These are phyloP conservation scores for Agrenia bidenticulata DNA, from an alignment of 2,888 invertebrate genomes.

Conservation along the genomic window DNA sequence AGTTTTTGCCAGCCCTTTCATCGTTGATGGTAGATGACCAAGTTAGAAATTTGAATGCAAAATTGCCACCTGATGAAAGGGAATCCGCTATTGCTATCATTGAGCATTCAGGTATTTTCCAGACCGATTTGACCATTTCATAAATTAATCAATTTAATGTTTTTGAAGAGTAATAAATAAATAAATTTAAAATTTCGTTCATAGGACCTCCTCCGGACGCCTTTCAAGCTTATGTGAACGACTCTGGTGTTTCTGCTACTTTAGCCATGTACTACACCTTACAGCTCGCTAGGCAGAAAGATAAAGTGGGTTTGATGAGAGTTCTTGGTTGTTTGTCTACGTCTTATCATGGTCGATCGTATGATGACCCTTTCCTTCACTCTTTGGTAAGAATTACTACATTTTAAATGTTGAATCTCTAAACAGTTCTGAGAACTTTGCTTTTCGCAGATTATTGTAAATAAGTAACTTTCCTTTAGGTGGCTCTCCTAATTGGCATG, in stretches of 20 bases:
- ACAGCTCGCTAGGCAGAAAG: slow-evolving; percentile 79
- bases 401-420: background rate
- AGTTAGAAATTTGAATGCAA: slow-evolving; percentile 69
- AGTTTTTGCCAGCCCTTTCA: slow-evolving; percentile 90
- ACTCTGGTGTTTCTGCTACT: slow-evolving; percentile 87
- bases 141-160: slow-evolving; percentile 2
- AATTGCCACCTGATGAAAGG: slow-evolving; percentile 87
- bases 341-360: slow-evolving; percentile 87
- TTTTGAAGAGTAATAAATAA: slow-evolving; percentile 5
- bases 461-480: slow-evolving; percentile 56
- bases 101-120: slow-evolving; percentile 70
- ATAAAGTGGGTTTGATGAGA: slow-evolving; percentile 76
- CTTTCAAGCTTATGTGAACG: slow-evolving; percentile 86
- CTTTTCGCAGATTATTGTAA: background rate
- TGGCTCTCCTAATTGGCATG: slow-evolving; percentile 79
- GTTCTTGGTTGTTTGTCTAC: slow-evolving; percentile 86
- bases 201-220: slow-evolving; percentile 85
- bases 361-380: slow-evolving; percentile 93
- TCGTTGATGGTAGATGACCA: slow-evolving; percentile 79
- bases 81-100: slow-evolving; percentile 90
- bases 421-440: background rate
- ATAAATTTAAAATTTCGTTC: no score
- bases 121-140: background rate
- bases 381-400: slow-evolving; percentile 73
- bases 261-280: slow-evolving; percentile 93